phyloP scores from a whole-genome alignment of 2,888 invertebrate genomes.

The Heteromyza rotundicornis region DNA sequence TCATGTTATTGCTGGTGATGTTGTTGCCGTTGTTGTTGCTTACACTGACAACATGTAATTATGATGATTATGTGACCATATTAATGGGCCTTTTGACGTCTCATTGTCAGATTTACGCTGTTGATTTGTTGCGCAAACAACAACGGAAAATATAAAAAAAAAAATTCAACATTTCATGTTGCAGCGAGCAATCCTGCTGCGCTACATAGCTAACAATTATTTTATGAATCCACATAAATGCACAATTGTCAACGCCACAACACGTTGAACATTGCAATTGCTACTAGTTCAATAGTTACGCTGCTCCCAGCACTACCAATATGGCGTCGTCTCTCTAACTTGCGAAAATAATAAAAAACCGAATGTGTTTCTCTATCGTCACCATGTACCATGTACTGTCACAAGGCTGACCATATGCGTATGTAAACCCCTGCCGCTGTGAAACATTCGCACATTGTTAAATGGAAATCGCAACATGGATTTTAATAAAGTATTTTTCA shows the following conservation, averaged over 20 bases:
- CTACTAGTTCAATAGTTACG: too few relatives aligned
- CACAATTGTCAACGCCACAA: neutral
- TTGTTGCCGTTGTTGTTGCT: constrained; percentile 12
- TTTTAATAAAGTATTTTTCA: neutral
- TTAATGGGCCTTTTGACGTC: constrained; percentile 13
- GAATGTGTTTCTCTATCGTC: too few relatives aligned
- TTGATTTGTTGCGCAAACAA: constrained; percentile 3
- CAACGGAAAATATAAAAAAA: too few relatives aligned
- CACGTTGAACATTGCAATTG: too few relatives aligned
- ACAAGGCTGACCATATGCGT: neutral
- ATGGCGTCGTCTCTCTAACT: too few relatives aligned
- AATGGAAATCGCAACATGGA: neutral
- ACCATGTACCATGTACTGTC: neutral
- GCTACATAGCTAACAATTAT: neutral
- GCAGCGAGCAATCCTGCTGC: neutral
- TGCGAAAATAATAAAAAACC: too few relatives aligned
- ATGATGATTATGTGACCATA: constrained; percentile 26
- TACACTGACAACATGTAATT: constrained; percentile 24
- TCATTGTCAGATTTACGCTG: constrained; percentile 2
- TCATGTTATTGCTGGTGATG: neutral
- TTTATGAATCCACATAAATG: neutral
- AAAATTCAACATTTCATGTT: neutral
- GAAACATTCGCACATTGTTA: neutral
- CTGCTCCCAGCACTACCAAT: too few relatives aligned
- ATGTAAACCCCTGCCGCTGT: neutral